Evolutionary conservation across 2,888 invertebrate genomes (phyloP), one percentile per base, ranked within the genome.

Genomic region (Erebia epiphron): DNA sequence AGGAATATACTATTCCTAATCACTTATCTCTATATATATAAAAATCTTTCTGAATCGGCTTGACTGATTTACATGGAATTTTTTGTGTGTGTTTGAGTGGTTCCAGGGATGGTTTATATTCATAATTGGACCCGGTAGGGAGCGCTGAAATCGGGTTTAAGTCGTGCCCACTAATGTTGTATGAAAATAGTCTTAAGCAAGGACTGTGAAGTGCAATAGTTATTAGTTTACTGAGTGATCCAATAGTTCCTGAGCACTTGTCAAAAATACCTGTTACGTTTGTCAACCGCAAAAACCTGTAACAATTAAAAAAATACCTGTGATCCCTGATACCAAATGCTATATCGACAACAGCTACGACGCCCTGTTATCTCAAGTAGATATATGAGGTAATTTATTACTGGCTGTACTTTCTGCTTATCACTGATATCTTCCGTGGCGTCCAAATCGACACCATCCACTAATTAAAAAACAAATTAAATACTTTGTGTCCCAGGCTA

Each of bases 401-500:
- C 69, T 64, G 56, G 66, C 56, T 68, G 58, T 60, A 68, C 62
- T 64, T 68, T 73, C 67, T 65, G 52, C 66, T 73, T 69, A 74
- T 70, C 70, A 67, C n/a, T 72, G 58, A 67, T 67, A 75, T 69
- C 69, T 73, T 50, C 50, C n/a, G 64, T 73, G 73, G 71, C 73
- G 71, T 71, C 70, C 54, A 58, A 71, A 73, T 75, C 73, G 70
- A 71, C 69, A 72, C 72, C 69, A 72, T 74, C 72, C 72, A 76
- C 85, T 86, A 87, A 89, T 88, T 89, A 88, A 88, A 86, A 89
- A 85, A 83, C 83, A 86, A 88, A 90, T 89, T 87, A 86, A 89
- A 87, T 84, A 81, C 82, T 79, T 79, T 82, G 82, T 86, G 87
- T 87, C 83, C 86, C 83, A 81, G 82, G 86, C 84, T 88, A 87